Evolutionary conservation across 2,888 invertebrate species (phyloP).

Genomic region (Boloria euphrosyne): DNA sequence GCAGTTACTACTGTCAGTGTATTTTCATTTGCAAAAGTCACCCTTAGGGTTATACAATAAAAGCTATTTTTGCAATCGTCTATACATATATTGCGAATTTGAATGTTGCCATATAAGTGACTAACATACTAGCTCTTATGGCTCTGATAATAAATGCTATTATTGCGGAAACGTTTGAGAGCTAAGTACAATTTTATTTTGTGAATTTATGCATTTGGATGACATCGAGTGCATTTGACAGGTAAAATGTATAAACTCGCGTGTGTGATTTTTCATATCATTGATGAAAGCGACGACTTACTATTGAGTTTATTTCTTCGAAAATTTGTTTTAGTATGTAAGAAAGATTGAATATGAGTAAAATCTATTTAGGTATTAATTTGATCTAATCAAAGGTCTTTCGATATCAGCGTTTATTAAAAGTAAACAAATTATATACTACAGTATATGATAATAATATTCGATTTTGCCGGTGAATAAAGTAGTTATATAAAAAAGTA

Average conservation of each 20-base stretch:
- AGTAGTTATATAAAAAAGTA: too few species aligned
- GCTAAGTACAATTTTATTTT: slow-evolving; percentile 22
- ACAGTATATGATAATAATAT: too few species aligned
- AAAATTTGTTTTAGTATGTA: too few species aligned
- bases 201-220: slow-evolving; percentile 24
- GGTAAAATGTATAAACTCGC: slow-evolving; percentile 20
- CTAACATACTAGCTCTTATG: slow-evolving; percentile 16
- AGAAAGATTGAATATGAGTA: too few species aligned
- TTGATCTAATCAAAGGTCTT: too few species aligned
- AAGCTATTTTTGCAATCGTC: slow-evolving; percentile 4
- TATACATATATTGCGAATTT: neutral
- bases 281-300: too few species aligned
- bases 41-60: neutral
- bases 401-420: too few species aligned
- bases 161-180: slow-evolving; percentile 3
- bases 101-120: slow-evolving; percentile 16
- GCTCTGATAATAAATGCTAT: slow-evolving; percentile 20
- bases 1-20: slow-evolving; percentile 18
- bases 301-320: too few species aligned
- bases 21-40: slow-evolving; percentile 6
- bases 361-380: too few species aligned
- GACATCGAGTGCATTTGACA: slow-evolving; percentile 31
- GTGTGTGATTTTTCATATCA: neutral
- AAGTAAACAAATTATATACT: too few species aligned
- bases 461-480: too few species aligned